phyloP scores from a whole-genome alignment of 2,113 vertebrate species.

The Chroicocephalus ridibundus region DNA sequence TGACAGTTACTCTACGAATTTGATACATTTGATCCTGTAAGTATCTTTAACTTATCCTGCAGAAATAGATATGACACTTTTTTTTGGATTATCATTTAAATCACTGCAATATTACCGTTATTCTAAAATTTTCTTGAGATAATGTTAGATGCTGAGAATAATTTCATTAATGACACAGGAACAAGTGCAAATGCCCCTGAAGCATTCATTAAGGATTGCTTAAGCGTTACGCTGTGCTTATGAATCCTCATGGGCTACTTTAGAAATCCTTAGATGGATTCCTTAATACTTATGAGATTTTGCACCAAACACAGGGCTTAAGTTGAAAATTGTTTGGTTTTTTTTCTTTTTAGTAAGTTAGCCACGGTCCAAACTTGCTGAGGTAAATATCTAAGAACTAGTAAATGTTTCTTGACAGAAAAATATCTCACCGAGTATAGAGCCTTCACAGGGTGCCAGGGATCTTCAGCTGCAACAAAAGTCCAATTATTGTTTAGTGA shows the following conservation, averaged over 20 bases:
- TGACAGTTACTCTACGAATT: neutral
- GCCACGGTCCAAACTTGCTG: neutral
- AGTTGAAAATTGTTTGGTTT: neutral
- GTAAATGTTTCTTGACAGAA: neutral
- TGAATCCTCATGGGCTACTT: constrained; percentile 30
- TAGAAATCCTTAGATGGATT: constrained; percentile 16
- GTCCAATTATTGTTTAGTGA: neutral
- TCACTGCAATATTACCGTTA: neutral
- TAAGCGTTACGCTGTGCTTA: neutral
- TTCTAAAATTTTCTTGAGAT: constrained; percentile 7
- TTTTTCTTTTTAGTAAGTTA: neutral
- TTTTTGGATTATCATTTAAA: neutral
- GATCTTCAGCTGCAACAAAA: neutral
- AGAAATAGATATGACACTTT: neutral
- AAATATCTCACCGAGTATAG: neutral
- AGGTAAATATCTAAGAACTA: neutral
- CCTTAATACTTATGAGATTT: constrained; percentile 15
- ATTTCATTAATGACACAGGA: neutral
- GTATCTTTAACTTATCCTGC: constrained; percentile 42
- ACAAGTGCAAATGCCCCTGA: neutral
- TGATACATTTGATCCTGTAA: constrained; percentile 39
- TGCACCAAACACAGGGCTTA: neutral
- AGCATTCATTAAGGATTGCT: constrained; percentile 19
- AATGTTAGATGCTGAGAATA: neutral
- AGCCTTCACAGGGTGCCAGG: neutral